Base-by-base conservation (phyloP, 2,113 vertebrate species). In the Empidonax traillii region DNA sequence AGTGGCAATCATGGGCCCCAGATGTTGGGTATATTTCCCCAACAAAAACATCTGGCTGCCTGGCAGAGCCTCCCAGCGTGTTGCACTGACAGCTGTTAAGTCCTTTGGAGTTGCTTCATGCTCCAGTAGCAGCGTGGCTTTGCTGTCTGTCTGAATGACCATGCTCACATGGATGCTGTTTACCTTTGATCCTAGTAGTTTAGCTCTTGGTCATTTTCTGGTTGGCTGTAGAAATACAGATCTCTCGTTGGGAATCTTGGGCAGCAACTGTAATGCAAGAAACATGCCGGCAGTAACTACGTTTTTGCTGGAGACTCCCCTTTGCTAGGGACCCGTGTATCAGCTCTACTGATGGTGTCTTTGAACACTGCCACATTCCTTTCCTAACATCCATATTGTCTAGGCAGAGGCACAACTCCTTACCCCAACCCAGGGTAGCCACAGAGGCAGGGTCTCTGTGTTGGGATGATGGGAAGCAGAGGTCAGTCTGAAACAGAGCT, bases 1-100 rank as follows among this genome's bases (percentile, higher is more conserved):
- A 69, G 77, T 46, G 53, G 44, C 49, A 86, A 56, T 41, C 86
- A 62, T 47, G 23, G 46, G 47, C 74, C 52, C 53, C 91, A 97
- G 78, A 92, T 92, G 62, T 43, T 0, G 69, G 52, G 28, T 41
- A 66, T 58, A 31, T 80, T 95, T 94, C 87, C 81, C 55, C 63
- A 85, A 39, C 37, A 86, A 41, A 35, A 93, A 91, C 96, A 96
- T 96, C 94, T 97, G 97, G 62, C 56, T 87, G 75, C 93, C 94
- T 94, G 95, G 96, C 85, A 93, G 86, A 85, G 47, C 35, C 47
- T 85, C 58, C 55, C 84, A 59, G 37, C 47, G 89, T 89, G 62
- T 74, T 95, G 89, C 67, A 63, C 91, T 66, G 77, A 76, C 65
- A 80, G 79, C 80, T 93, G 72, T 72, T 93, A 59, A 65, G 41